Base-by-base conservation (phyloP, 1,140 invertebrate species). In the Bombyx mori region DNA sequence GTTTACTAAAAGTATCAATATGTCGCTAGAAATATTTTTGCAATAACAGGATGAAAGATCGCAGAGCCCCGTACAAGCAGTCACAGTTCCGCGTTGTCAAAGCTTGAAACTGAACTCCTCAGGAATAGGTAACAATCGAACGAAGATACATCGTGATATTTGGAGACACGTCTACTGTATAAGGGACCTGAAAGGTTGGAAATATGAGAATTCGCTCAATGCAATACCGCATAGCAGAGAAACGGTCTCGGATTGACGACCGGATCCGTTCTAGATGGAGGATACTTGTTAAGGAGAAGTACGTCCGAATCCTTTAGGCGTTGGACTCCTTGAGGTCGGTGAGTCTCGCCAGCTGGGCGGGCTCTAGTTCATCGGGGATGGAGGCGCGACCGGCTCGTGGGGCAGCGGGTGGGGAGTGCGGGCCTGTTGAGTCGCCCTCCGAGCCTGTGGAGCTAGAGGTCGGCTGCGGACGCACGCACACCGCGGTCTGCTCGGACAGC, bases 281-380 rank as follows among this genome's bases (percentile, higher is more conserved):
- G 55, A 56, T 51, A 57, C 49, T 55, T 56, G 50, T 62, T 18
- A 18, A 18, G 12, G 12, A 18, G 12, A 18, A 53, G 54, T 42
- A 10, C 42, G 47, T 42, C 59, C 63, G 65, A 18, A 60, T 55
- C 66, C 26, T 84, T 62, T 94, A 96, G 87, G 95, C 95, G 81
- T 96, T 95, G 56, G 95, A 96, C 82, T 96, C 95, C 82, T 96
- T 96, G 12, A 96, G 89, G 76, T 94, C 92, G 76, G 95, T 94
- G 43, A 96, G 90, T 73, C 94, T 92, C 42, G 94, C 94, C 62
- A 96, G 88, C 81, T 96, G 94, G 71, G 94, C 93, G 2, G 94
- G 93, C 73, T 95, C 94, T 51, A 96, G 88, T 78, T 96, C 94
- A 71, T 96, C 94, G 7, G 95, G 94, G 75, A 96, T 94, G 65